These are phyloP conservation scores for Darevskia nairensis DNA, from an alignment of 2,797 vertebrate genomes.

Conservation along the genomic window DNA sequence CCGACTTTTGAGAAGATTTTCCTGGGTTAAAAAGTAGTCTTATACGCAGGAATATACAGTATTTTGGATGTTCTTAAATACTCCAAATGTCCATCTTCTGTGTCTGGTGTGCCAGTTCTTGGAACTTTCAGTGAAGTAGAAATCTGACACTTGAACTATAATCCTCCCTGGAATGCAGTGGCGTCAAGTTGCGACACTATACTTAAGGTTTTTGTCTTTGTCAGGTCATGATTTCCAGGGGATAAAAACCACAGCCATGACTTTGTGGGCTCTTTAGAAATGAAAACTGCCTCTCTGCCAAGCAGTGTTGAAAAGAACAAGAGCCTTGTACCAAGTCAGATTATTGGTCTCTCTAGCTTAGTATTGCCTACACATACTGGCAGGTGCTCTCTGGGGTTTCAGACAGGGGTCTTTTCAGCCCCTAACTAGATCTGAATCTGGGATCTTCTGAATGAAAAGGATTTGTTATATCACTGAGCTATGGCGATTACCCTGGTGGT, in stretches of 20 bases:
- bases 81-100: constrained; percentile 23
- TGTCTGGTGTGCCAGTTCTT: neutral
- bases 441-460: neutral
- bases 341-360: neutral
- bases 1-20: too few species aligned
- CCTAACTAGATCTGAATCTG: neutral
- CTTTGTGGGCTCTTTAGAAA: constrained; percentile 7
- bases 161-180: constrained; percentile 33
- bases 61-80: constrained; percentile 33
- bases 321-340: neutral
- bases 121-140: constrained; percentile 11
- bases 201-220: constrained; percentile 43
- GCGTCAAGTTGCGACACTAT: constrained; percentile 3
- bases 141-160: constrained; percentile 47
- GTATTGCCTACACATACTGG: neutral
- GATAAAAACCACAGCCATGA: neutral
- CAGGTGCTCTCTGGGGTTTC: neutral
- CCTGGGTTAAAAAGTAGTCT: too few species aligned
- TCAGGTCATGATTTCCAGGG: constrained; percentile 33
- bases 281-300: constrained; percentile 12
- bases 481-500: neutral
- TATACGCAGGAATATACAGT: too few species aligned
- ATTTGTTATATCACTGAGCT: neutral
- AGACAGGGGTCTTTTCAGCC: neutral
- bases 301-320: constrained; percentile 1